Evolutionary conservation across 2,888 invertebrate species (phyloP).

Genomic region (Neria commutata): DNA sequence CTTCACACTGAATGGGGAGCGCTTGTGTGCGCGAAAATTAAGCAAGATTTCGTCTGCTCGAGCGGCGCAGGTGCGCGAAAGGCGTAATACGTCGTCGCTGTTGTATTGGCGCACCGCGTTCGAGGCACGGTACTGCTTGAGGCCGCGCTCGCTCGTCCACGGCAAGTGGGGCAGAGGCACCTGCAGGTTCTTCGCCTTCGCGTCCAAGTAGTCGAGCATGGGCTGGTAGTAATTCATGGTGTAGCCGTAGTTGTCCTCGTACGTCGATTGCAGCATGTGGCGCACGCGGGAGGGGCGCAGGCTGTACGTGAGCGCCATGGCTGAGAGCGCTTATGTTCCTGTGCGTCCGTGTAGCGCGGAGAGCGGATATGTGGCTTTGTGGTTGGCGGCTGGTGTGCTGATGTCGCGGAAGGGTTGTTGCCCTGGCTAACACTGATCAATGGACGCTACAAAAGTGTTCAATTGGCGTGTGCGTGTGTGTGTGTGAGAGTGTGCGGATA

Average conservation of each 20-base stretch:
- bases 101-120: constrained; percentile 71
- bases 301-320: constrained; percentile 59
- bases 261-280: constrained; percentile 64
- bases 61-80: constrained; percentile 72
- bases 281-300: constrained; percentile 49
- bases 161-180: constrained; percentile 70
- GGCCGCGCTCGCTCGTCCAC: constrained; percentile 73
- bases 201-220: constrained; percentile 83
- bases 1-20: constrained; percentile 63
- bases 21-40: constrained; percentile 59
- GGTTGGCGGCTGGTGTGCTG: constrained; percentile 3
- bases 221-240: constrained; percentile 86
- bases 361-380: constrained; percentile 8
- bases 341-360: constrained; percentile 14
- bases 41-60: constrained; percentile 72
- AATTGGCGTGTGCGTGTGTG: not conserved
- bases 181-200: constrained; percentile 65
- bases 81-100: constrained; percentile 69
- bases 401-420: not conserved
- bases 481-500: not conserved
- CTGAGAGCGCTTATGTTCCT: not conserved
- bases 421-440: not conserved
- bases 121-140: constrained; percentile 71
- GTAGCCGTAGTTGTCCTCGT: constrained; percentile 83
- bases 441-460: not conserved